phyloP scores from a whole-genome alignment of 2,113 vertebrate species.

The Esox niger region DNA sequence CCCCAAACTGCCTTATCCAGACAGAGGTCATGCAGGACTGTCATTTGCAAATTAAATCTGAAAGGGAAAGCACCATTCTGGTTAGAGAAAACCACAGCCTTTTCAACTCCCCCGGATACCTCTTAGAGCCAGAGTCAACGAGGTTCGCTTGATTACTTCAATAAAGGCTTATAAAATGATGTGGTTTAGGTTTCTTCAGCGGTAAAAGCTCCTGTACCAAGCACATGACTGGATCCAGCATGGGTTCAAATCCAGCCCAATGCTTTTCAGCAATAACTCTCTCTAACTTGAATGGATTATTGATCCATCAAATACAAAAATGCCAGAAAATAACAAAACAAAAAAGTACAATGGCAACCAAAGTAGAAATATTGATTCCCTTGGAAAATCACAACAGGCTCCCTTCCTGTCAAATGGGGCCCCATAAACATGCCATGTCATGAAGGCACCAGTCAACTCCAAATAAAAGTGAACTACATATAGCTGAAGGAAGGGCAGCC shows the following conservation, averaged over 20 bases:
- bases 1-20: not conserved
- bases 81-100: not conserved
- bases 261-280: no score
- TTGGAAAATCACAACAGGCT: not conserved
- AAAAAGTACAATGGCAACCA: no score
- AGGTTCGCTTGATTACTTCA: conserved; percentile 23
- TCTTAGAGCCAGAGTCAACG: not conserved
- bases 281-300: no score
- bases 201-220: no score
- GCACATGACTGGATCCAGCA: no score
- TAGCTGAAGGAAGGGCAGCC: conserved; percentile 28
- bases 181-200: no score
- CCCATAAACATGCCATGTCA: conserved; percentile 13
- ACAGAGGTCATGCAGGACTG: conserved; percentile 19
- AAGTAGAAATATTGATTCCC: conserved; percentile 13
- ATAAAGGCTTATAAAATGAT: conserved; percentile 35
- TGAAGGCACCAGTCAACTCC: conserved; percentile 40
- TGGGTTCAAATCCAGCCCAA: no score
- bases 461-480: conserved; percentile 40
- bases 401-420: conserved; percentile 22
- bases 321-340: no score
- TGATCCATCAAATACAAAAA: no score
- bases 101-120: not conserved
- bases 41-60: conserved; percentile 56
- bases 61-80: conserved; percentile 17